These are phyloP conservation scores for Caenorhabditis sulstoni DNA, from an alignment of 2,888 invertebrate species.

Conservation along the genomic window DNA sequence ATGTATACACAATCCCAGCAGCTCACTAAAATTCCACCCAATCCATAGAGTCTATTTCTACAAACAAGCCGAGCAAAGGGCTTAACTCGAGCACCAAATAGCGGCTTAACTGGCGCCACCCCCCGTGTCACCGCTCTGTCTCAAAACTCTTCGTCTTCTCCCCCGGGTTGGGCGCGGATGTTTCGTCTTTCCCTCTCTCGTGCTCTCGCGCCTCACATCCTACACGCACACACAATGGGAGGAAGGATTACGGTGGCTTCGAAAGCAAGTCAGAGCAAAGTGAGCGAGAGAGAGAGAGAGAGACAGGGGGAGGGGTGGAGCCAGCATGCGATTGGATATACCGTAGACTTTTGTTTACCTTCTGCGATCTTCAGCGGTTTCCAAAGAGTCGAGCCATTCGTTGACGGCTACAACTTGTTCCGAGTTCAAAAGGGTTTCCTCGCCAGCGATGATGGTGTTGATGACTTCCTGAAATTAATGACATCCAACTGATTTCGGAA, in stretches of 20 bases:
- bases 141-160: constrained; percentile 21
- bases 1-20: constrained; percentile 53
- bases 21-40: constrained; percentile 36
- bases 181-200: constrained; percentile 13
- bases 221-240: constrained; percentile 18
- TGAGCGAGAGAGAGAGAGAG: neutral
- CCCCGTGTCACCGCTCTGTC: constrained; percentile 33
- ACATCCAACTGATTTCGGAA: too few species aligned
- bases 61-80: constrained; percentile 58
- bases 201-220: constrained; percentile 18
- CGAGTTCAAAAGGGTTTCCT: constrained; percentile 68
- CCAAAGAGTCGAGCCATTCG: constrained; percentile 78
- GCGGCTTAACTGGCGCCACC: constrained; percentile 65
- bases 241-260: constrained; percentile 53
- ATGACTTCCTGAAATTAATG: constrained; percentile 76
- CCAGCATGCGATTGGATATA: constrained; percentile 30
- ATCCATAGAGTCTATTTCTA: constrained; percentile 55
- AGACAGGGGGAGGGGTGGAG: constrained; percentile 23
- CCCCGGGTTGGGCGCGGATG: constrained; percentile 5
- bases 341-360: constrained; percentile 59
- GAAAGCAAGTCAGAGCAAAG: neutral
- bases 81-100: constrained; percentile 71
- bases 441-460: constrained; percentile 72
- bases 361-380: constrained; percentile 64
- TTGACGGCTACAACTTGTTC: constrained; percentile 78